Base-by-base conservation (phyloP, 2,888 invertebrate species). In the Drosophila mayaguana region DNA sequence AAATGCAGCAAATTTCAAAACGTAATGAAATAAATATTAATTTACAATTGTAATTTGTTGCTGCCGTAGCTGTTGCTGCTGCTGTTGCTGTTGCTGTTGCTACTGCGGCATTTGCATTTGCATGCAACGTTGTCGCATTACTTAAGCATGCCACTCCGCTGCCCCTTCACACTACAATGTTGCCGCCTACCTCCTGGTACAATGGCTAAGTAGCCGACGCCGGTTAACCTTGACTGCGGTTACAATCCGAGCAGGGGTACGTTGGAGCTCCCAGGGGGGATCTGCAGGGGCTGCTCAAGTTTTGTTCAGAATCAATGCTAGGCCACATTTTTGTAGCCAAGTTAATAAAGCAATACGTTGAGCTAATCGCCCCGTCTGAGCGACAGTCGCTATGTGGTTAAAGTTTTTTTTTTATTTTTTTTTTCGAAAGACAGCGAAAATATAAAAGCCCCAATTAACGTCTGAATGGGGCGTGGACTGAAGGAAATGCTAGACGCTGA, bases 181-280 rank as follows among this genome's bases (percentile, higher is more conserved):
- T 2, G 50, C 50, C 34, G 9, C 12, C 45, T 40, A 34, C 25
- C 8, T 3, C 11, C n/a, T 36, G 36, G 69, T 48, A 76, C 76
- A 80, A 78, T 80, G 72, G 69, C 63, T 38, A 53, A 53, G 53
- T 53, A 53, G 53, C 53, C 53, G 76, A 45, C 72, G 76, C 73
- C 77, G 66, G 84, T 79, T 74, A 74, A 74, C 83, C 88, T 84
- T 87, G 85, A 69, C 70, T 76, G 85, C 85, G 84, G 79, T 76
- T 83, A 78, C 79, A 81, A 67, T 68, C 36, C 64, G 60, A 55
- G 16, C 57, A 60, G 22, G 11, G 32, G 43, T 20, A 40, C 14
- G 20, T 16, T 14, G 2, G 34, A 40, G n/a, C 12, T 18, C 18
- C 18, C 3, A n/a, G 18, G 5, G 25, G 12, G 18, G 34, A 2